A percentile compares a stretch with the other conserved stretches of the same genome.
Conservation (phyloP, 2,113 vertebrate species). For the Sclerurus mexicanus region DNA sequence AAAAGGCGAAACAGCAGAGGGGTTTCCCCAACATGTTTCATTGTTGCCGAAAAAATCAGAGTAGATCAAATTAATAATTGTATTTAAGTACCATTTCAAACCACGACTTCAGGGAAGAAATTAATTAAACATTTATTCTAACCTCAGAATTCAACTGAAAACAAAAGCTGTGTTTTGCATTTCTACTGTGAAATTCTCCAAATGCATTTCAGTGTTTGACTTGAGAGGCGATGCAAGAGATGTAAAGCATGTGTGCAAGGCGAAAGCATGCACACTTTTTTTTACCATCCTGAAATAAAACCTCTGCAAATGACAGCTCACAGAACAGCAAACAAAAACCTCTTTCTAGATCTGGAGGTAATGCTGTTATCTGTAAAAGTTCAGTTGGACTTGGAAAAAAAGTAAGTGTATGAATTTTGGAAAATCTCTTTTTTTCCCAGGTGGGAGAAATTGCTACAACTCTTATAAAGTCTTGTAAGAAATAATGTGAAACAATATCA, state of each 20-base stretch:
- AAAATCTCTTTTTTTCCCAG: neutral
- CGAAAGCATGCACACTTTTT: neutral
- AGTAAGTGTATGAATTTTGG: neutral
- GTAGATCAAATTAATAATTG: neutral
- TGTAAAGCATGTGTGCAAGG: neutral
- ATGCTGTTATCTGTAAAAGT: neutral
- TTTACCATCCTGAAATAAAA: slow-evolving; percentile 1
- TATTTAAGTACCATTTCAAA: neutral
- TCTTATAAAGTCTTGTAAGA: neutral
- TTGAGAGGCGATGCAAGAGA: neutral
- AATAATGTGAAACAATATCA: neutral
- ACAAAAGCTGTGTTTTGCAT: neutral
- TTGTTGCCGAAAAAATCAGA: neutral
- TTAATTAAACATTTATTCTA: neutral
- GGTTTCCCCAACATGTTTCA: neutral
- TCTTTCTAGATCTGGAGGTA: neutral
- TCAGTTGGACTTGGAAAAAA: neutral
- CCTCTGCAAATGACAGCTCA: neutral
- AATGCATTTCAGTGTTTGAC: neutral
- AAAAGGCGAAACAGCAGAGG: neutral
- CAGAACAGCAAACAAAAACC: neutral
- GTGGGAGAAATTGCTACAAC: neutral
- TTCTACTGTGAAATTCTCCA: neutral
- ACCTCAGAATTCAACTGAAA: neutral
- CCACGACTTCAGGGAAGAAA: neutral